Conservation (phyloP, 2,888 invertebrate species). For the Aporophyla lueneburgensis region DNA sequence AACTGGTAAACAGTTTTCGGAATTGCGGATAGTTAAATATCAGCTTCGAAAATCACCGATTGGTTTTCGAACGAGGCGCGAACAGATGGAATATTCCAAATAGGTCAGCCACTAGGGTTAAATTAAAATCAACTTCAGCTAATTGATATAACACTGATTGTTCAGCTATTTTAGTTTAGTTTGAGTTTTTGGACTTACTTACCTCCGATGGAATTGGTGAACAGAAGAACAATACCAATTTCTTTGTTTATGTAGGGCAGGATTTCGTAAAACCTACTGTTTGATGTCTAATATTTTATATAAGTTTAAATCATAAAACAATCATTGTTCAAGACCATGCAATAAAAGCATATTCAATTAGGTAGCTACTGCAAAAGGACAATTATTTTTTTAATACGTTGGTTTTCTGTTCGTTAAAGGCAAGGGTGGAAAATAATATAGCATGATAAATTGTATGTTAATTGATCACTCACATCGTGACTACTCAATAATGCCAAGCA, state of each 20-base stretch:
- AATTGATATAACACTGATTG: conserved; percentile 55
- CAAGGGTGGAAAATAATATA: not conserved
- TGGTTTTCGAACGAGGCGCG: conserved; percentile 26
- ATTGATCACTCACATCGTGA: conserved; percentile 7
- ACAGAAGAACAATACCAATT: not conserved
- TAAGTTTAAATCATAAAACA: not conserved
- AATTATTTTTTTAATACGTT: not conserved
- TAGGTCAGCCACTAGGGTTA: conserved; percentile 21
- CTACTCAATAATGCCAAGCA: not conserved
- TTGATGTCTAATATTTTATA: not conserved
- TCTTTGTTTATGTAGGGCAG: not conserved
- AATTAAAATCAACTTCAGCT: conserved; percentile 52
- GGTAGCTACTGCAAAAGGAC: not conserved
- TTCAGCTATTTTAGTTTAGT: conserved; percentile 29
- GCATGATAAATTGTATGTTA: conserved; percentile 2
- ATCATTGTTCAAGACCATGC: not conserved
- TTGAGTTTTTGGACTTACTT: conserved; percentile 22
- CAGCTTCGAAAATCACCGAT: conserved; percentile 32
- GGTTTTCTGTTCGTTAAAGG: not conserved
- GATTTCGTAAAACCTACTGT: not conserved
- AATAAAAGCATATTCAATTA: not conserved
- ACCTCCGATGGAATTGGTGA: conserved; percentile 10
- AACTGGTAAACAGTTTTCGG: conserved; percentile 28
- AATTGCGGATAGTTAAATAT: conserved; percentile 21
- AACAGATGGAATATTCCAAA: conserved; percentile 49